Base-by-base conservation (phyloP, 23 tunicate genomes). In the Halocynthia aurantium region DNA sequence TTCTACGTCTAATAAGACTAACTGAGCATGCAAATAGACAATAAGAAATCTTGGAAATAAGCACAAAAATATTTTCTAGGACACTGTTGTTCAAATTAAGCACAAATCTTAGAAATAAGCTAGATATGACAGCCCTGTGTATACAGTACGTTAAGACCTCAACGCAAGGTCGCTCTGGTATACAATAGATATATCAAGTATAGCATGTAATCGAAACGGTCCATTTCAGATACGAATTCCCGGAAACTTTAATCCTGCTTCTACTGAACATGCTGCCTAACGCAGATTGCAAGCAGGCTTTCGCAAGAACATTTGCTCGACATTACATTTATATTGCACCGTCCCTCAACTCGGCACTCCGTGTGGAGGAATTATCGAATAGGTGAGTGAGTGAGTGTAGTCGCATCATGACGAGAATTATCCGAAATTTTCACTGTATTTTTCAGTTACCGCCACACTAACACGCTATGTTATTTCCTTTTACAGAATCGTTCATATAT, bases 401-500 rank as follows among this genome's bases (percentile, higher is more conserved):
- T 58, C 63, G n/a, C 63, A n/a, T 58, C 4, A 15, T n/a, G 63
- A 0, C 63, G n/a, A 58, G 10, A 58, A 13, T 58, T 58, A 58
- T 58, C 15, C 63, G 2, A 15, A 58, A 15, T 58, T 58, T 15
- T 2, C 15, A n/a, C 63, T 2, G n/a, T 13, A 58, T 58, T 58
- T 58, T 13, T 15, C 63, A 13, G 63, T n/a, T n/a, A 58, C 1
- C 63, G 4, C 15, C 15, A 15, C n/a, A 58, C 63, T 58, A 58
- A 58, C 1, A 2, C 63, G 22, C 19, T 2, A 19, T 21, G 21
- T 21, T n/a, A 19, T 13, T 15, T 21, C 72, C 22, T 72, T 7
- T 89, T 80, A 54, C 77, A 85, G 98, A 67, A 89, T 96, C 57
- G 99, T 96, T 22, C 99, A 96, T 61, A 90, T 96, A 55, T 86